phyloP scores from a whole-genome alignment of 2,113 vertebrate genomes.

The Hydropotes inermis region DNA sequence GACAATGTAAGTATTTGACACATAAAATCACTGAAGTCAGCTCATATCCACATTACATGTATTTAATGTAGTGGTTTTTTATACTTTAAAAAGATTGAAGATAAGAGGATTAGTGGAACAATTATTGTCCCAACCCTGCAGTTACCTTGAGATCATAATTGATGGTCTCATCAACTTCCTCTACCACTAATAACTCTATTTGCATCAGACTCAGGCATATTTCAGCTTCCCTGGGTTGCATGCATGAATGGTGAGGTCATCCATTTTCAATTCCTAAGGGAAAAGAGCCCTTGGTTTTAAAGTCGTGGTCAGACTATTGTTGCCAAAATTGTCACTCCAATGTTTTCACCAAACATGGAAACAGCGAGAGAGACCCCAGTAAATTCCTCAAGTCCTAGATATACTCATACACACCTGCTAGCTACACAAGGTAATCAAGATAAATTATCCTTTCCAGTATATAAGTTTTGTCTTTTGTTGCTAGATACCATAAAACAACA shows the following conservation, averaged over 20 bases:
- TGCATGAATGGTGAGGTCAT: no score
- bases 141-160: background rate
- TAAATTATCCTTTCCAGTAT: background rate
- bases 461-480: background rate
- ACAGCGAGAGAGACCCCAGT: background rate
- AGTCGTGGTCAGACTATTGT: background rate
- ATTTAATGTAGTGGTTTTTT: background rate
- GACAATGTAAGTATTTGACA: no score
- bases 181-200: background rate
- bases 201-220: background rate
- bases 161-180: background rate
- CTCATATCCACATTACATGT: background rate
- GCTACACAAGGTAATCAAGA: background rate
- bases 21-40: background rate
- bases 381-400: background rate
- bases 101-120: background rate
- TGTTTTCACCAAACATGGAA: background rate
- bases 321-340: background rate
- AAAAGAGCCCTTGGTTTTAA: background rate
- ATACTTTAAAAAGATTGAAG: background rate
- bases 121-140: background rate
- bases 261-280: background rate
- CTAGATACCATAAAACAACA: background rate
- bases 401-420: background rate
- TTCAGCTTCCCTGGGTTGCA: background rate